Percentiles rank a stretch among this genome's conserved stretches.
Evolutionary conservation across 2,888 invertebrate genomes (phyloP).

Genomic region (Dolichopus griseipennis): DNA sequence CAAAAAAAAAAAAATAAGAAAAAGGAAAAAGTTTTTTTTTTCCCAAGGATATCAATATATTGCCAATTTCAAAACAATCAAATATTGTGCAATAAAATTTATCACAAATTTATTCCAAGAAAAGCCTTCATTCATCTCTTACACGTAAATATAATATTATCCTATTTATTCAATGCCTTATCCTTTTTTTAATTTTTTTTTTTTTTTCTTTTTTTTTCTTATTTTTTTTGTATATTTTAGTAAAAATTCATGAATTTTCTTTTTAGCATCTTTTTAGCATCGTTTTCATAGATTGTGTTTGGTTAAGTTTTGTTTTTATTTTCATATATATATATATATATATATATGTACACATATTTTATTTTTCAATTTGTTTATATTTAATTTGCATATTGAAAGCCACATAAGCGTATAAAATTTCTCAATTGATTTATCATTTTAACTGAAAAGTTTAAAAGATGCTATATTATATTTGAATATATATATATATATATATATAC

Average conservation of each 20-base stretch:
- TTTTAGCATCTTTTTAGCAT: neutral
- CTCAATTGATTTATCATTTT: conserved; percentile 6
- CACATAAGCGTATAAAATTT: conserved; percentile 6
- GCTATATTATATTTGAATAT: neutral
- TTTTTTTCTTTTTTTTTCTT: neutral
- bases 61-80: conserved; percentile 3
- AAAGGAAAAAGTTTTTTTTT: neutral
- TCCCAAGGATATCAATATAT: conserved; percentile 6
- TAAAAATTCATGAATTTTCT: conserved; percentile 6
- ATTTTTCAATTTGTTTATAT: conserved; percentile 6
- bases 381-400: conserved; percentile 6
- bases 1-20: no score
- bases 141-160: conserved; percentile 1
- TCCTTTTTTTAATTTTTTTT: neutral
- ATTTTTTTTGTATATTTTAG: neutral
- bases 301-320: neutral
- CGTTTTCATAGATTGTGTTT: neutral
- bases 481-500: no score
- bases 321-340: neutral
- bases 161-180: conserved; percentile 6
- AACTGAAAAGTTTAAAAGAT: neutral
- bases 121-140: neutral
- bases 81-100: conserved; percentile 6
- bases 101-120: neutral
- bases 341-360: neutral